These are phyloP conservation scores for Diadumene lineata DNA, from an alignment of 92 coral and sea anemone species.

Conservation along the genomic window DNA sequence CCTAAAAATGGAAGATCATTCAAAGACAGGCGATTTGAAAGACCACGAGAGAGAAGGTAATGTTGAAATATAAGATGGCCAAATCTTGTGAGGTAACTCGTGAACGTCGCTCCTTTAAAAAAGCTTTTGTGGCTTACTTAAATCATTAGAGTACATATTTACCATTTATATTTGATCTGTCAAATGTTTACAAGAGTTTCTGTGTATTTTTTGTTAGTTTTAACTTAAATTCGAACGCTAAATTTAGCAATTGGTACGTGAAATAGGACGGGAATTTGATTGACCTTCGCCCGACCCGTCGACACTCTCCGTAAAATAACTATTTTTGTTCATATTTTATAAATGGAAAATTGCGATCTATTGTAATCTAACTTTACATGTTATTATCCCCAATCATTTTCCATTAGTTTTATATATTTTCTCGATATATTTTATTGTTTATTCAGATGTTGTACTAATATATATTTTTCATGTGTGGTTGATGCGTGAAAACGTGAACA, in stretches of 20 bases:
- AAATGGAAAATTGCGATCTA: neutral
- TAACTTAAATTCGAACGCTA: neutral
- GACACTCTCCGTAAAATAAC: neutral
- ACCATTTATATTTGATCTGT: neutral
- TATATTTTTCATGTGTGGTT: no score
- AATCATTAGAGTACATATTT: neutral
- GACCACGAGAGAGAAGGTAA: slow-evolving; percentile 12
- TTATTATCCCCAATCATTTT: no score
- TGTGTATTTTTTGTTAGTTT: neutral
- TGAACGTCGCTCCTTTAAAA: neutral
- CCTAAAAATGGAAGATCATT: neutral
- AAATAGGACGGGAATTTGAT: neutral
- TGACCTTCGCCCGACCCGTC: neutral
- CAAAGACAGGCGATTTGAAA: neutral
- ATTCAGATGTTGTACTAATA: no score
- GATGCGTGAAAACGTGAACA: neutral
- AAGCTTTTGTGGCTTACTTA: neutral
- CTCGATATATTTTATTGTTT: no score
- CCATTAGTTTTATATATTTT: no score
- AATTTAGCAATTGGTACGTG: neutral
- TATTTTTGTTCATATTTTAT: slow-evolving; percentile 1
- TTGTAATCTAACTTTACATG: neutral
- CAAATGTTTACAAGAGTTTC: neutral
- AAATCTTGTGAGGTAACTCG: no score
- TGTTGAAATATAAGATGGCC: neutral